Evolutionary conservation across 92 coral and sea anemone species (phyloP), one percentile per base, ranked within the genome.

Genomic region (Hydrozoanthus gracilis): DNA sequence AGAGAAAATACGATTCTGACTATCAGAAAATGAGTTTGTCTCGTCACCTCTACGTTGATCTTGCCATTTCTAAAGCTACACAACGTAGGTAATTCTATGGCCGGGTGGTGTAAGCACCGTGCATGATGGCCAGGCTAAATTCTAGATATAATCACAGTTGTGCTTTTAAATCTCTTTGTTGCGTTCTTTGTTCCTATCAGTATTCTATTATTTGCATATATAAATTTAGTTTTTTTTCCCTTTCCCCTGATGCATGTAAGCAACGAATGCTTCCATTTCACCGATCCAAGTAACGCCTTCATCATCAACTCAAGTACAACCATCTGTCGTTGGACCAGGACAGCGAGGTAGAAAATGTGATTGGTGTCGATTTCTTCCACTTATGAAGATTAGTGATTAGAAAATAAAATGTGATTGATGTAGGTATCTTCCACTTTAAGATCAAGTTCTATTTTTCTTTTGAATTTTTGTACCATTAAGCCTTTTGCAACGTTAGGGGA

Each of bases 251-350:
- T 64, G 70, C 70, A 64, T 64, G 70, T 64, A 64, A 64, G 70
- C 70, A 64, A 64, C 70, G 70, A 64, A 20, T 64, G 70, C 70
- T 64, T 64, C 70, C 70, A 64, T 64, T 64, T 64, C 70, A 64
- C 70, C 70, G 70, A 64, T 64, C 70, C 70, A 64, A 64, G 70
- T 64, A 11, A 64, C 70, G 16, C 70, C 70, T 64, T 64, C 70
- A 64, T 1, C 70, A 64, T 64, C 70, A 64, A 64, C 70, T 11
- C 70, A 64, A 64, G 70, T 64, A 64, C 70, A 64, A 64, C 70
- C 70, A 64, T 64, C 70, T 64, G 70, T 64, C 70, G 70, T 64
- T 64, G 70, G 70, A 64, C 70, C 70, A 64, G 70, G 70, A 64
- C 70, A 64, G 70, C 70, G 70, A 64, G 70, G 70, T 64, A 64